Percentiles rank a stretch among this genome's conserved stretches.
phyloP scores from a whole-genome alignment of 2,113 vertebrate species.

The Pachypanchax playfairii region DNA sequence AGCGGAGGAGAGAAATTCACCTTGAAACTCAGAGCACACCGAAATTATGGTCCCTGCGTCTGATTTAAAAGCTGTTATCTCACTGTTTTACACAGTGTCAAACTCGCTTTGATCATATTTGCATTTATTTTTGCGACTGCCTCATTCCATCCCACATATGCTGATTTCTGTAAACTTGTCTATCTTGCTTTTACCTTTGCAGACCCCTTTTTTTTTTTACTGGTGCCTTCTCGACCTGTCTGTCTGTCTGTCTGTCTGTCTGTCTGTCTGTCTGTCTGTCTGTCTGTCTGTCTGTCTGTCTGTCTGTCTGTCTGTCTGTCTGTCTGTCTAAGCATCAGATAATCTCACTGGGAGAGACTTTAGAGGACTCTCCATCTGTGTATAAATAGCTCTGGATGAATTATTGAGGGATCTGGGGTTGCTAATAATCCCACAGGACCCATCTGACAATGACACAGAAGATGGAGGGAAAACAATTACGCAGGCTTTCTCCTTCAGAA shows the following conservation, averaged over 20 bases:
- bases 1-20: conserved; percentile 76
- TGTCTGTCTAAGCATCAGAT: conserved; percentile 77
- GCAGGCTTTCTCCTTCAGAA: conserved; percentile 77
- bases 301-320: conserved; percentile 57
- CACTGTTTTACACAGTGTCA: conserved; percentile 51
- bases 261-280: conserved; percentile 39
- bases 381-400: conserved; percentile 86
- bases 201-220: conserved; percentile 39
- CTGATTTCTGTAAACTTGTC: conserved; percentile 49
- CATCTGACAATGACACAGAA: conserved; percentile 83
- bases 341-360: conserved; percentile 81
- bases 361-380: conserved; percentile 83
- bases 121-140: conserved; percentile 50
- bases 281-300: conserved; percentile 46
- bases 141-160: conserved; percentile 55
- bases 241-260: conserved; percentile 70
- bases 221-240: conserved; percentile 37
- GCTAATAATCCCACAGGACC: conserved; percentile 84
- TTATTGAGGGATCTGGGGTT: conserved; percentile 83
- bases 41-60: conserved; percentile 75
- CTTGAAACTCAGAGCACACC: conserved; percentile 77
- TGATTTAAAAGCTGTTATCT: conserved; percentile 63
- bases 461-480: conserved; percentile 85
- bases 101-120: conserved; percentile 49
- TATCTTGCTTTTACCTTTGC: conserved; percentile 54